A percentile compares a stretch with the other conserved stretches of the same genome.
Conservation (phyloP, 2,888 invertebrate genomes). For the Leucophenga montana region DNA sequence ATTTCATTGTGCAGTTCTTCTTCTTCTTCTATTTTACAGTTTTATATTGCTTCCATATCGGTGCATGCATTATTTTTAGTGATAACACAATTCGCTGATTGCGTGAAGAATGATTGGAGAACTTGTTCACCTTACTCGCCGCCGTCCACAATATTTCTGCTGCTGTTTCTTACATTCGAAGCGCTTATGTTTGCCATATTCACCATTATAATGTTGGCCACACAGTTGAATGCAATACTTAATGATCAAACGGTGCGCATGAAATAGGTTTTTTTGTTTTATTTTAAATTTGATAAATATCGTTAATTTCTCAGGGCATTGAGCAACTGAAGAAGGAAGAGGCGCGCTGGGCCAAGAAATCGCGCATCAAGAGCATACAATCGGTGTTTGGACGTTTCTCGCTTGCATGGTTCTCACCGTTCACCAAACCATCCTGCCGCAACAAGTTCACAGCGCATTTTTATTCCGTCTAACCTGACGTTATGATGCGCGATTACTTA, state of each 20-base stretch:
- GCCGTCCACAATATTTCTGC: conserved; percentile 93
- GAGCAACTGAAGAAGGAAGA: conserved; percentile 97
- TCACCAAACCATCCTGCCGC: conserved; percentile 83
- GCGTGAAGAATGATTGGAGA: conserved; percentile 95
- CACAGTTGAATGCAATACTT: conserved; percentile 97
- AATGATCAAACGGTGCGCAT: conserved; percentile 93
- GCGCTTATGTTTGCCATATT: conserved; percentile 97
- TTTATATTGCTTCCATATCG: conserved; percentile 98
- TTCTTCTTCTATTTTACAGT: conserved; percentile 76
- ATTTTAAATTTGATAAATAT: conserved; percentile 14
- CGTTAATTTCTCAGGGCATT: conserved; percentile 81
- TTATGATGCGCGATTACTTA: neutral
- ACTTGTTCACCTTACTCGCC: conserved; percentile 95
- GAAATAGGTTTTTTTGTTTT: neutral
- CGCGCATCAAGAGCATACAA: conserved; percentile 95
- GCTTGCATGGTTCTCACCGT: conserved; percentile 90
- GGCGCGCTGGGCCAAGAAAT: conserved; percentile 92
- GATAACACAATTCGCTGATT: conserved; percentile 93
- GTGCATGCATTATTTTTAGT: conserved; percentile 93
- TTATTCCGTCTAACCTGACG: conserved; percentile 81
- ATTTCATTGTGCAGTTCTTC: neutral
- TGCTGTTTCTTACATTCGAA: conserved; percentile 94
- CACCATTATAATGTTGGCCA: conserved; percentile 97
- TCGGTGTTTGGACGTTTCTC: conserved; percentile 98
- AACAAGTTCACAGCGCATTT: conserved; percentile 86